Evolutionary conservation across 2,113 vertebrate species (phyloP), one percentile per base, ranked within the genome.

Genomic region (Ailurus styani): DNA sequence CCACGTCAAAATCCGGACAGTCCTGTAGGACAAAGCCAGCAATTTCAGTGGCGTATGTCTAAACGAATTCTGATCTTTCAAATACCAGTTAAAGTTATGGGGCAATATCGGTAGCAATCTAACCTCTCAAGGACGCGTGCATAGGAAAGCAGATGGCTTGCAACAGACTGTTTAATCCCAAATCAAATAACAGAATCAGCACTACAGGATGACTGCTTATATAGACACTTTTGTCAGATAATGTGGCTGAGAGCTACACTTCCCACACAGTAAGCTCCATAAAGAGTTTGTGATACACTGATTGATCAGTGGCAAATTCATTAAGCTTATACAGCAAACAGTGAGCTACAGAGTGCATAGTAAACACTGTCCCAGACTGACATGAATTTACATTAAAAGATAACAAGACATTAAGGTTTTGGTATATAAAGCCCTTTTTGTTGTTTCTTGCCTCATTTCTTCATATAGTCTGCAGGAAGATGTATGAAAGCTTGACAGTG

Each of bases 141-240:
- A 98, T 98, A 98, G 98, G 97, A 98, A 99, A 99, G 98, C 99
- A 99, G 98, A 99, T 98, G 99, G 98, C 98, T 98, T 98, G 98
- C 98, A 99, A 98, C 98, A 98, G 98, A 98, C 98, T 99, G 98
- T 98, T 98, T 99, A 99, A 99, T 99, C 99, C 98, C 99, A 99
- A 99, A 99, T 99, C 98, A 99, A 99, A 99, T 99, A 99, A 98
- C 97, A 98, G 98, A 98, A 99, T 99, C 98, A 99, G 98, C 98
- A 99, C 97, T 99, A 99, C 98, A 98, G 98, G 97, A 98, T 0
- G 86, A 98, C 97, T 99, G 98, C 98, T 99, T 99, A 98, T 98
- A 98, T 89, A 98, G 98, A 99, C 98, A 98, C 96, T 99, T 99
- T 97, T 98, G 97, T 98, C 98, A 97, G 91, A 97, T 96, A 97